Evolutionary conservation across 2,113 vertebrate genomes (phyloP), one percentile per base, ranked within the genome.

Genomic region (Hypocryptadius cinnamomeus): DNA sequence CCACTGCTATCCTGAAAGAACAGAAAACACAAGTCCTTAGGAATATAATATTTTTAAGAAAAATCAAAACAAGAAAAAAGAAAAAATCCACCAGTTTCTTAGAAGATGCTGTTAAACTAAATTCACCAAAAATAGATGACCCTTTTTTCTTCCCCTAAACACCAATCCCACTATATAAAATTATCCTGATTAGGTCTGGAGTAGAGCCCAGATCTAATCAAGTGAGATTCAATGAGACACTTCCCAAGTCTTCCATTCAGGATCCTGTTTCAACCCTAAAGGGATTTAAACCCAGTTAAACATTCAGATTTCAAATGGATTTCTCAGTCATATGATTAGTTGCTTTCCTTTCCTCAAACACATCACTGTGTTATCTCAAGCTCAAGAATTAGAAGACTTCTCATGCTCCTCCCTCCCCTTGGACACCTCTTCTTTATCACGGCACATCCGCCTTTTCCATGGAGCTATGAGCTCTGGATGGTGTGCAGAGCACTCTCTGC

Each of bases 1-100:
- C 98, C 98, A 99, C 98, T 17, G 99, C 99, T 95, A 99, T 99
- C 96, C 99, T 99, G 95, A 79, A 97, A 94, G n/a, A 85, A 86
- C 44, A 96, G 42, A 95, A 93, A 96, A 90, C 33, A 92, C 17
- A 94, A 80, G 65, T 57, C 9, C n/a, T 95, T 77, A 78, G 11
- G 8, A 80, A 54, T 44, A 50, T 54, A 91, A 11, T 40, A 70
- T 31, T 74, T 79, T 80, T 16, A 61, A 24, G 20, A 77, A 79
- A 91, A 86, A 59, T 27, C 11, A 68, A 50, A 85, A 51, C 12
- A 65, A n/a, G 23, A 64, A 79, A 50, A 81, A 37, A 7, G 4
- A 77, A 42, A 65, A 66, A 48, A 25, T 13, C 23, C 28, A 63
- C 27, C 23, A 45, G 22, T 33, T 93, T 83, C 50, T 64, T 51